These are phyloP conservation scores for Petrolisthes cinctipes DNA, from an alignment of 2,888 invertebrate species.

Conservation along the genomic window DNA sequence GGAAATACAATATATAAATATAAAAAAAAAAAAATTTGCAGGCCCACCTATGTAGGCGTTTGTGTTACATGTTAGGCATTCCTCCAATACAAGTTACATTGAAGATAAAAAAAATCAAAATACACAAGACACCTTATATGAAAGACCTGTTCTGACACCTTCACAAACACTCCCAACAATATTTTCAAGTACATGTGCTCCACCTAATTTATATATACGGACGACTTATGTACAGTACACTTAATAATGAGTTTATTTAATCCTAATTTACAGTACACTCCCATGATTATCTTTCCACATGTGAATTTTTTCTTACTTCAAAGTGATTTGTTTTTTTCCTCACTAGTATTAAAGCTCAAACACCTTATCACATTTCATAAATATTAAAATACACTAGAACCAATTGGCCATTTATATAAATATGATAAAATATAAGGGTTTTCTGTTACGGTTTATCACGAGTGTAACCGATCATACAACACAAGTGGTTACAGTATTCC, in stretches of 20 bases:
- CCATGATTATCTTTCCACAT: conserved; percentile 23
- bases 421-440: conserved; percentile 41
- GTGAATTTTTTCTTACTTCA: background rate
- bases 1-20: background rate
- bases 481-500: conserved; percentile 22
- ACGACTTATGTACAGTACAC: conserved; percentile 26
- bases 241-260: conserved; percentile 32
- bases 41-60: background rate
- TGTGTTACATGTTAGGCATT: background rate
- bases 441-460: conserved; percentile 23
- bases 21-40: background rate
- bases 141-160: conserved; percentile 53
- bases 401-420: conserved; percentile 57
- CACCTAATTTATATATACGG: conserved; percentile 21
- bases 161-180: conserved; percentile 1
- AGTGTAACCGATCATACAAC: conserved; percentile 10
- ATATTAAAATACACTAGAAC: conserved; percentile 60
- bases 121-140: conserved; percentile 58
- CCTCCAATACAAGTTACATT: background rate
- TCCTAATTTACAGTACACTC: conserved; percentile 31
- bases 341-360: conserved; percentile 59
- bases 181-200: conserved; percentile 12
- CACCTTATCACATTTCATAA: conserved; percentile 60
- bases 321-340: background rate
- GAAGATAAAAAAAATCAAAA: background rate